These are phyloP conservation scores for Callospermophilus lateralis DNA, from an alignment of 2,113 vertebrate genomes.

Conservation along the genomic window DNA sequence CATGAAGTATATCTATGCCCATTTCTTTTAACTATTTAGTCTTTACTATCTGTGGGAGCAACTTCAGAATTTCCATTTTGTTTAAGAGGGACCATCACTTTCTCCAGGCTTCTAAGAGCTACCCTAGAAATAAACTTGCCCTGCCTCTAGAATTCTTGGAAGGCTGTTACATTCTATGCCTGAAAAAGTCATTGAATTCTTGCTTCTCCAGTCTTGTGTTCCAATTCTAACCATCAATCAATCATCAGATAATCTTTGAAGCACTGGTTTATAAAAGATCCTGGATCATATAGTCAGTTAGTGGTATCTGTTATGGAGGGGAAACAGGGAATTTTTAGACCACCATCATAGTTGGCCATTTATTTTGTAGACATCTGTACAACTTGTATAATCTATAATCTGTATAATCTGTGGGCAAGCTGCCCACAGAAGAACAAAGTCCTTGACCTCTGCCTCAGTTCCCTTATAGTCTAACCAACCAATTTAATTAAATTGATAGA, in stretches of 20 bases:
- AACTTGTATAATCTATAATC: neutral
- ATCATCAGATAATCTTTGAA: neutral
- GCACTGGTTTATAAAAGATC: neutral
- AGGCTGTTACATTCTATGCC: neutral
- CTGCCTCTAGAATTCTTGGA: neutral
- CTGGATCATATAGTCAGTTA: neutral
- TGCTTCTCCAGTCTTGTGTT: neutral
- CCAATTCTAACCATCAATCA: neutral
- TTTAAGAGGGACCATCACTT: neutral
- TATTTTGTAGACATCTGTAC: neutral
- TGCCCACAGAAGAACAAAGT: neutral
- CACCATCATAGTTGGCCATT: neutral
- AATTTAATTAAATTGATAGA: neutral
- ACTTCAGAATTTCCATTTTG: neutral
- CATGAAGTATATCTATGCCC: too few species aligned
- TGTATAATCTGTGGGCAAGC: too few species aligned
- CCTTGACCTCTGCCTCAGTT: neutral
- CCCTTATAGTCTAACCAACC: neutral
- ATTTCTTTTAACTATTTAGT: neutral
- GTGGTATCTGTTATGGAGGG: neutral
- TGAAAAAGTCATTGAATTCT: neutral
- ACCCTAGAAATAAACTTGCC: neutral
- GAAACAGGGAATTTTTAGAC: neutral
- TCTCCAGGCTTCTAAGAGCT: too few species aligned
- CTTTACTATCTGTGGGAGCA: neutral